These are phyloP conservation scores for Drosophila infuscata DNA, from an alignment of 2,888 invertebrate species.

Conservation along the genomic window DNA sequence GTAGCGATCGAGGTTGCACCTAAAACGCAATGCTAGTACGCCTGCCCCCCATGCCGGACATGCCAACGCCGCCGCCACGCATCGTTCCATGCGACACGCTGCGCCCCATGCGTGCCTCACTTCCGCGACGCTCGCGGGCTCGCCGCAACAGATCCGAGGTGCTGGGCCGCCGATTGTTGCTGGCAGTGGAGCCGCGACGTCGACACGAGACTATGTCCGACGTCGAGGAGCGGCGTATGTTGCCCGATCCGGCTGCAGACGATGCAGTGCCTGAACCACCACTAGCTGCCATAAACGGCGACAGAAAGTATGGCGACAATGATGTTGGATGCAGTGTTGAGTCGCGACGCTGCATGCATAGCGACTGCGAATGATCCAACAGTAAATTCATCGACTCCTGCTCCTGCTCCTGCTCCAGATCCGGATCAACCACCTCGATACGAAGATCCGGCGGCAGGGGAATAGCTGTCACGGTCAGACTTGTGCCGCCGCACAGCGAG, in stretches of 20 bases:
- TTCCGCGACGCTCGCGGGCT: slow-evolving; percentile 84
- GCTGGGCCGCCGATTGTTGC: slow-evolving; percentile 83
- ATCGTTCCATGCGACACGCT: slow-evolving; percentile 84
- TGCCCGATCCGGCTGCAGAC: slow-evolving; percentile 55
- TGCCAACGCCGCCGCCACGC: slow-evolving; percentile 66
- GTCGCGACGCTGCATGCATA: slow-evolving; percentile 80
- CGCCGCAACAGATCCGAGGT: slow-evolving; percentile 84
- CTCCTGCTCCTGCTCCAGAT: slow-evolving; percentile 53
- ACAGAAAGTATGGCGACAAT: slow-evolving; percentile 83
- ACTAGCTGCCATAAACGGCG: slow-evolving; percentile 69
- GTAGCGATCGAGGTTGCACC: slow-evolving; percentile 7
- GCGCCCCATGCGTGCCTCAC: slow-evolving; percentile 84
- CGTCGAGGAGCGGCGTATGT: slow-evolving; percentile 84
- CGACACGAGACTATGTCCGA: slow-evolving; percentile 84
- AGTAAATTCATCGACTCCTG: slow-evolving; percentile 79
- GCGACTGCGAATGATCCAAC: slow-evolving; percentile 82
- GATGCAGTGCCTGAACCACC: slow-evolving; percentile 7
- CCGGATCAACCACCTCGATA: slow-evolving; percentile 83
- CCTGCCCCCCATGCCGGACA: slow-evolving; percentile 76
- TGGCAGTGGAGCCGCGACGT: slow-evolving; percentile 75
- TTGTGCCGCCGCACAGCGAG: slow-evolving; percentile 43
- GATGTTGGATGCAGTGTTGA: slow-evolving; percentile 46
- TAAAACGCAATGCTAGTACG: slow-evolving; percentile 85
- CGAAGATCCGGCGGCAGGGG: slow-evolving; percentile 80
- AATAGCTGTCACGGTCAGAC: slow-evolving; percentile 24